Conservation (phyloP, 1,140 invertebrate genomes). For the Pseudobourletiella spinata region DNA sequence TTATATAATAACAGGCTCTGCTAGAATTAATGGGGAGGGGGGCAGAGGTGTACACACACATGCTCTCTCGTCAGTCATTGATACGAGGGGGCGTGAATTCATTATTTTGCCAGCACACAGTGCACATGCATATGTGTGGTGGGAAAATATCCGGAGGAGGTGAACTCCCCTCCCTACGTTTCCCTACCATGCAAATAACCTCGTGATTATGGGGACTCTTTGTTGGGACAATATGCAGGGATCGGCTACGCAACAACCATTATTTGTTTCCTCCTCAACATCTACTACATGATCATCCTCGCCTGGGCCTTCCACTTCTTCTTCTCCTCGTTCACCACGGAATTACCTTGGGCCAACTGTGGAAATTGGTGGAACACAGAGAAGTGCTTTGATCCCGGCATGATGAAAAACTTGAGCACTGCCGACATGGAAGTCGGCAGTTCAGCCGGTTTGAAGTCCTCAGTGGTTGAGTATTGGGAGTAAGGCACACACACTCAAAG, state of each 20-base stretch:
- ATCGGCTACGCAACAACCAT: constrained; percentile 51
- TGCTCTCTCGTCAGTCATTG: too few relatives aligned
- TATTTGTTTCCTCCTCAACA: constrained; percentile 49
- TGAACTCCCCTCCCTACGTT: too few relatives aligned
- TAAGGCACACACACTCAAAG: too few relatives aligned
- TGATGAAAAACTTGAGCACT: constrained; percentile 9
- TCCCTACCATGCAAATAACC: too few relatives aligned
- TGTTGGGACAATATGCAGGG: constrained; percentile 40
- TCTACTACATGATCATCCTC: constrained; percentile 52
- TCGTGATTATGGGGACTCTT: too few relatives aligned
- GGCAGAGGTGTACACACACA: too few relatives aligned
- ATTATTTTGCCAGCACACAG: too few relatives aligned
- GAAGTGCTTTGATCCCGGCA: constrained; percentile 36
- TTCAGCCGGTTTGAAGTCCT: constrained; percentile 28
- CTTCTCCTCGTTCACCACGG: constrained; percentile 46
- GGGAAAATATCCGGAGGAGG: too few relatives aligned
- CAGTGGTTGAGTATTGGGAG: constrained; percentile 40
- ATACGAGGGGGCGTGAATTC: too few relatives aligned
- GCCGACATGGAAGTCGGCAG: constrained; percentile 1
- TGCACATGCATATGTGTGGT: too few relatives aligned
- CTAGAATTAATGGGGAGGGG: too few relatives aligned
- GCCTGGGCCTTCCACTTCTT: constrained; percentile 52
- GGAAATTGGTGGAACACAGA: constrained; percentile 45
- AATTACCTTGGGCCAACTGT: constrained; percentile 51
- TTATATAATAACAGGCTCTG: too few relatives aligned